Evolutionary conservation across 2,888 invertebrate species (phyloP), one percentile per base, ranked within the genome.

Genomic region (Aphodius sticticus): DNA sequence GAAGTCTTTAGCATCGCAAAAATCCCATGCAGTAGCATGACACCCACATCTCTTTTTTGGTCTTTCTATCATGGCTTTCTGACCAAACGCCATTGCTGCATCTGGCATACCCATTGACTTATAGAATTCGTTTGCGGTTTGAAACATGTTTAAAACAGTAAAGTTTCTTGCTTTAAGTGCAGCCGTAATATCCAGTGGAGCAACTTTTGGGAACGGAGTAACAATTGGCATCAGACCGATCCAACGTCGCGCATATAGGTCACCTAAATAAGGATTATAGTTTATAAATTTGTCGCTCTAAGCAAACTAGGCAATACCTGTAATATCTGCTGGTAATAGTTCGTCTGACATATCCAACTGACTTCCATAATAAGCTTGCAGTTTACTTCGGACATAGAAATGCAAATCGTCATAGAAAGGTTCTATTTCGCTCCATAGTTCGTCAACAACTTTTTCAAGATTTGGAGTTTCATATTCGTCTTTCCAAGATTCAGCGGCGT

Each of bases 21-120:
- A 93, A 84, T 94, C 94, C 91, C 94, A 94, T 78, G 94, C 94
- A 0, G 93, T 93, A 0, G 93, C 93, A 83, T 93, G 91, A 82
- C 94, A 94, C 78, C 91, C 0, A 92, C 91, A 36, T 91, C 89
- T 37, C 92, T 92, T 89, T 80, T 88, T 88, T 0, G 93, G 93
- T 81, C 92, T 92, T 80, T 89, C 90, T 16, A 94, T 91, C 85
- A 92, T 89, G 0, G 92, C 91, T 2, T 85, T 85, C 80, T 89
- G 89, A 87, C 92, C 91, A 85, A 93, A 95, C 0, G 92, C 90
- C 79, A 92, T 90, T 0, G 90, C 90, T 85, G 93, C 92, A 69
- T 90, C 90, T n/a, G 91, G 89, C 79, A 95, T 91, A 0, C 93
- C 93, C 69, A 93, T 85, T 0, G 92, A 92, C 79, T 89, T 88